phyloP scores from a whole-genome alignment of 1,140 invertebrate species.

The Drosophila orena region DNA sequence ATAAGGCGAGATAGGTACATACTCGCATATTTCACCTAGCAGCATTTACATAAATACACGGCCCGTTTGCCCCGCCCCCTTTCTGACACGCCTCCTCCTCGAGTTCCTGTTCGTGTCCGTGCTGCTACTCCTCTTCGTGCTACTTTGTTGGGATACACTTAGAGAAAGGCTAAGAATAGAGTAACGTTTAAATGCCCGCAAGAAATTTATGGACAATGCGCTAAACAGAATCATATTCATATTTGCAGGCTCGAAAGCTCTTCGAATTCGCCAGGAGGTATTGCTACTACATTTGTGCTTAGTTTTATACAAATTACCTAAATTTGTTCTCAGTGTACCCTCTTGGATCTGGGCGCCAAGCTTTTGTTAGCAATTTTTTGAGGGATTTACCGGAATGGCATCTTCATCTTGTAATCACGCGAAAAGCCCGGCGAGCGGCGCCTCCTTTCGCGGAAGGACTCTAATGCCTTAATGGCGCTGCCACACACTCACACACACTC shows the following conservation, averaged over 20 bases:
- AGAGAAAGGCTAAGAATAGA: neutral
- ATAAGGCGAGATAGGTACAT: constrained; percentile 52
- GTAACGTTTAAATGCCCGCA: too few species aligned
- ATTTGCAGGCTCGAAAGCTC: too few species aligned
- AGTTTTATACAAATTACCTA: too few species aligned
- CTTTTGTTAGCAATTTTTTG: constrained; percentile 48
- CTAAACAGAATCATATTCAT: too few species aligned
- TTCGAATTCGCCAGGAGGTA: too few species aligned
- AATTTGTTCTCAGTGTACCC: constrained; percentile 5
- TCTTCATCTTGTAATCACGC: constrained; percentile 53
- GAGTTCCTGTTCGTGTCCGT: constrained; percentile 26
- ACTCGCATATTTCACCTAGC: constrained; percentile 39
- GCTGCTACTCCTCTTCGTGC: constrained; percentile 34
- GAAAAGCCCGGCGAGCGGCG: constrained; percentile 34
- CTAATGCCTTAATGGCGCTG: constrained; percentile 32
- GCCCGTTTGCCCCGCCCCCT: constrained; percentile 12
- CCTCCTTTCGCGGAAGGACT: constrained; percentile 35
- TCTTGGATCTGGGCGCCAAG: constrained; percentile 5
- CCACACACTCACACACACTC: neutral
- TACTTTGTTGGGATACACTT: constrained; percentile 31
- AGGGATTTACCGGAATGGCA: constrained; percentile 50
- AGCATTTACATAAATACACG: constrained; percentile 48
- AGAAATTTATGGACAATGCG: too few species aligned
- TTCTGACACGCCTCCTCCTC: neutral
- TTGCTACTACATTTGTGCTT: too few species aligned